Conservation (phyloP, 2,888 invertebrate genomes). For the Aelia acuminata region DNA sequence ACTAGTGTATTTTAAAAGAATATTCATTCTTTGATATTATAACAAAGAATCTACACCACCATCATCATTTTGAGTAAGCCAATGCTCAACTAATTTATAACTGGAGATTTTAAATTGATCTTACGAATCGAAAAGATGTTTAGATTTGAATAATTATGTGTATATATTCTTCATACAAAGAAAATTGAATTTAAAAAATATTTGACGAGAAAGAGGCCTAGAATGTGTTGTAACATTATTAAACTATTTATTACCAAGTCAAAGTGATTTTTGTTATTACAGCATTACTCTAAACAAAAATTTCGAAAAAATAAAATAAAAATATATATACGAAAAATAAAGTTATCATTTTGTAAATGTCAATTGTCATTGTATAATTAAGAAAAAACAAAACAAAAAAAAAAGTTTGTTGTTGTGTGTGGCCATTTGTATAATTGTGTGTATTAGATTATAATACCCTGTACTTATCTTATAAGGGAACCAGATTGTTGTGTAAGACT, state of each 20-base stretch:
- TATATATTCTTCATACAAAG: background rate
- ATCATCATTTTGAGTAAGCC: constrained; percentile 32
- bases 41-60: background rate
- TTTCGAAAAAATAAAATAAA: constrained; percentile 6
- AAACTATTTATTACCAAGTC: constrained; percentile 34
- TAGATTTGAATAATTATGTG: constrained; percentile 42
- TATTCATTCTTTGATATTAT: constrained; percentile 38
- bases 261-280: constrained; percentile 30
- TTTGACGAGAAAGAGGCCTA: constrained; percentile 51
- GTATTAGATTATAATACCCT: constrained; percentile 50
- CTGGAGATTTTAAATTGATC: constrained; percentile 33
- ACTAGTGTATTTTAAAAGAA: constrained; percentile 41
- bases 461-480: constrained; percentile 46
- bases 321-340: background rate
- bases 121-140: constrained; percentile 35
- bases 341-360: constrained; percentile 53
- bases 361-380: constrained; percentile 54
- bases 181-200: constrained; percentile 28
- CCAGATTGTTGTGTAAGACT: constrained; percentile 53
- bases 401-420: constrained; percentile 49
- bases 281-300: no score
- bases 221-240: constrained; percentile 44
- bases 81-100: constrained; percentile 44
- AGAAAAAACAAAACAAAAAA: constrained; percentile 13
- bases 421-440: constrained; percentile 51